These are phyloP conservation scores for Mycteria americana DNA, from an alignment of 2,797 vertebrate species.

Conservation along the genomic window DNA sequence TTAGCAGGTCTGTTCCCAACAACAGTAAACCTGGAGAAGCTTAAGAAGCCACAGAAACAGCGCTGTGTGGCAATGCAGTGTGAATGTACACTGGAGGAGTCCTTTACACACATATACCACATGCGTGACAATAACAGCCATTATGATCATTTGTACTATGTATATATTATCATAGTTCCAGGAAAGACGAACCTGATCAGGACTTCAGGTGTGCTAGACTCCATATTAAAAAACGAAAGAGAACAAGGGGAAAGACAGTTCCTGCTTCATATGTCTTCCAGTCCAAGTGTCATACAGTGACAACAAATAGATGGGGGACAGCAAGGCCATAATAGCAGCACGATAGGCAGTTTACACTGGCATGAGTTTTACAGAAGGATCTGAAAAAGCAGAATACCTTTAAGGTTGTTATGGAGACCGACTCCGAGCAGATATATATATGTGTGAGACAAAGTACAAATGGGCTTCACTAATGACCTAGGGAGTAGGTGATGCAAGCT, in stretches of 20 bases:
- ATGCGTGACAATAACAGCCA: not conserved
- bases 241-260: not conserved
- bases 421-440: not conserved
- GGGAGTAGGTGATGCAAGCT: not conserved
- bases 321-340: not conserved
- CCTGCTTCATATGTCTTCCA: not conserved
- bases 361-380: not conserved
- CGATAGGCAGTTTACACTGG: not conserved
- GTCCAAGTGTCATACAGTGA: not conserved
- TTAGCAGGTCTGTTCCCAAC: not conserved
- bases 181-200: not conserved
- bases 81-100: not conserved
- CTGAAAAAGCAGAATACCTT: not conserved
- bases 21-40: not conserved
- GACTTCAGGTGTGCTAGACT: not conserved
- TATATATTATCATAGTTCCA: not conserved
- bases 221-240: not conserved
- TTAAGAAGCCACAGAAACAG: not conserved
- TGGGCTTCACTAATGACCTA: not conserved
- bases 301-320: not conserved
- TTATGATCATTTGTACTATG: too few relatives aligned
- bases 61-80: accelerated
- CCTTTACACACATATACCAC: accelerated
- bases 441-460: not conserved
- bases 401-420: not conserved